Evolutionary conservation across 2,113 vertebrate species (phyloP).

Genomic region (Albula goreensis): DNA sequence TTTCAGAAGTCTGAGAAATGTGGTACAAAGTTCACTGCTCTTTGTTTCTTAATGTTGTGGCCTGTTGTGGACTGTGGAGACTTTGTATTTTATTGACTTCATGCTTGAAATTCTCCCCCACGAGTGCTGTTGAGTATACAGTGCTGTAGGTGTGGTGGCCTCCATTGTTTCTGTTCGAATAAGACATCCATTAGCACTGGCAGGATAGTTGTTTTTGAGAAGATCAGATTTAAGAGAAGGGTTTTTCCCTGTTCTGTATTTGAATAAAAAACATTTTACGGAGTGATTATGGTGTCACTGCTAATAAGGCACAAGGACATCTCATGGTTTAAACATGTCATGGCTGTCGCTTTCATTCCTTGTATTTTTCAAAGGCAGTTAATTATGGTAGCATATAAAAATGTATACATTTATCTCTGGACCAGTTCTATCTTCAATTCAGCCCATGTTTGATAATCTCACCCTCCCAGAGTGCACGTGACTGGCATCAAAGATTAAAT

Average conservation of each 20-base stretch:
- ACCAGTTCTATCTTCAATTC: too few species aligned
- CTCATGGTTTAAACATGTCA: background rate
- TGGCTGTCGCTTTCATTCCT: background rate
- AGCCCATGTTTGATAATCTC: too few species aligned
- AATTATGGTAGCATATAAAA: too few species aligned
- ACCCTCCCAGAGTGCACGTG: too few species aligned
- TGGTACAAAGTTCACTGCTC: background rate
- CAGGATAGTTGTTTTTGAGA: background rate
- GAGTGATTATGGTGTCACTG: background rate
- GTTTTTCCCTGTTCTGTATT: background rate
- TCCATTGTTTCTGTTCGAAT: background rate
- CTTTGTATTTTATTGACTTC: background rate
- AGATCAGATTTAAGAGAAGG: background rate
- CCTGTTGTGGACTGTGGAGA: background rate
- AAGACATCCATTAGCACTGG: background rate
- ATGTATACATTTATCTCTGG: too few species aligned
- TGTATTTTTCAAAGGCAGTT: background rate
- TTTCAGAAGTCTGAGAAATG: background rate
- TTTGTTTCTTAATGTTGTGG: background rate
- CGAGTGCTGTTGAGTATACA: background rate
- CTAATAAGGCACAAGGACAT: background rate
- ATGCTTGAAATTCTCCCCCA: background rate
- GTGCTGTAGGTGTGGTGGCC: background rate
- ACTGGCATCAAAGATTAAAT: too few species aligned
- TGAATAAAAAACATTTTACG: background rate